A percentile compares a stretch with the other conserved stretches of the same genome.
Evolutionary conservation across 2,113 vertebrate genomes (phyloP).

Genomic region (Benitochromis conjunctus): DNA sequence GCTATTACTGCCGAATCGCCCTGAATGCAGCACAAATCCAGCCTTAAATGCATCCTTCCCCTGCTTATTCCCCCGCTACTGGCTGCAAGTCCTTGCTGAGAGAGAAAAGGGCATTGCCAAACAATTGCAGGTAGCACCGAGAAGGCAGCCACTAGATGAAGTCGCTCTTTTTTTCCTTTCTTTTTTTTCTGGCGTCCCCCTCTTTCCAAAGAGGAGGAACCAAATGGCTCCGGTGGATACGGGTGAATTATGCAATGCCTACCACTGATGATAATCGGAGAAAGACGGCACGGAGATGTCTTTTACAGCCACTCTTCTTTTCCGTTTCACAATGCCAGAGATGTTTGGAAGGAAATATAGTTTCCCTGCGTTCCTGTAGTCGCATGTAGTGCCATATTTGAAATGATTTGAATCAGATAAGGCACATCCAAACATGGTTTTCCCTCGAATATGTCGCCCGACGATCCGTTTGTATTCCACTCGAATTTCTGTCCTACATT

Average conservation of each 20-base stretch:
- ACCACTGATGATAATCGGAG: conserved; percentile 58
- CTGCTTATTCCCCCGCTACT: conserved; percentile 50
- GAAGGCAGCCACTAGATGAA: conserved; percentile 54
- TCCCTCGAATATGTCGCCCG: conserved; percentile 36
- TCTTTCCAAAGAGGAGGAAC: conserved; percentile 60
- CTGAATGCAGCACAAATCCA: conserved; percentile 73
- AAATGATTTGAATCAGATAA: conserved; percentile 40
- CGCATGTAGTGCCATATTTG: conserved; percentile 24
- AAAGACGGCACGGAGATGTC: conserved; percentile 32
- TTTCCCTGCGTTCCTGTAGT: conserved; percentile 56
- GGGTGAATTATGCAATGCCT: conserved; percentile 72
- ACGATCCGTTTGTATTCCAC: conserved; percentile 57
- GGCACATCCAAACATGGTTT: conserved; percentile 66
- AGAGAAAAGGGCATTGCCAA: conserved; percentile 69
- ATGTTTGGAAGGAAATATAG: conserved; percentile 50
- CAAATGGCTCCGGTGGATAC: conserved; percentile 60
- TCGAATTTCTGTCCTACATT: conserved; percentile 68
- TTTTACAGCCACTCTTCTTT: conserved; percentile 52
- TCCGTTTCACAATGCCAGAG: conserved; percentile 56
- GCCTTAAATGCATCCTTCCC: conserved; percentile 69
- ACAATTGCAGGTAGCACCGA: conserved; percentile 55
- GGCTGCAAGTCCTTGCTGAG: conserved; percentile 60
- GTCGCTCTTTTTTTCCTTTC: not conserved
- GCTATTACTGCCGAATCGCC: conserved; percentile 65
- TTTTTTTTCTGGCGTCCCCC: conserved; percentile 48